Evolutionary conservation across 2,888 invertebrate genomes (phyloP).

Genomic region (Eulithis testata): DNA sequence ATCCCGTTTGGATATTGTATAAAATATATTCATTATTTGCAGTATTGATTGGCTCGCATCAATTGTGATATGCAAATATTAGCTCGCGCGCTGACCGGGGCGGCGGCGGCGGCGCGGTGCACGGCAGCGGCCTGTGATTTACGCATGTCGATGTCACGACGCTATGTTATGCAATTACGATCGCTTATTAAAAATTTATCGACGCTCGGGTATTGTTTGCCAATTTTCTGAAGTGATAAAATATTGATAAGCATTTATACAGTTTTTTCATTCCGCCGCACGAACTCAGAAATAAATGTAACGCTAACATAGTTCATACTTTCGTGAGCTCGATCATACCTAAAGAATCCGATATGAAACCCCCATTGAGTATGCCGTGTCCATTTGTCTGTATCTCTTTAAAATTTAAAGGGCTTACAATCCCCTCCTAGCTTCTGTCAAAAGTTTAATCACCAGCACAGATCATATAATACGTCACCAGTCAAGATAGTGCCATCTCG

Average conservation of each 20-base stretch:
- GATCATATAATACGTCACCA: no score
- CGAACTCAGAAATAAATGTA: no score
- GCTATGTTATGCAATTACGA: slow-evolving; percentile 79
- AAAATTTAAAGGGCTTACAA: no score
- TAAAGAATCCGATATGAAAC: no score
- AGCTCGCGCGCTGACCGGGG: slow-evolving; percentile 70
- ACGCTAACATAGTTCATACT: no score
- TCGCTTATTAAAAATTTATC: slow-evolving; percentile 80
- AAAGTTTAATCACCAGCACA: no score
- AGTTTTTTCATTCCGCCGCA: no score
- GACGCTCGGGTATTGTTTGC: slow-evolving; percentile 42
- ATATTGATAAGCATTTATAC: slow-evolving; percentile 1
- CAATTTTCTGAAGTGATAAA: slow-evolving; percentile 34
- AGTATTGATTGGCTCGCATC: slow-evolving; percentile 82
- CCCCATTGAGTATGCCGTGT: no score
- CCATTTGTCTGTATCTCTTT: no score
- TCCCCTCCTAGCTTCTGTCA: no score
- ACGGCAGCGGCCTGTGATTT: slow-evolving; percentile 68
- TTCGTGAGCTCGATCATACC: no score
- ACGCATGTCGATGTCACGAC: slow-evolving; percentile 69
- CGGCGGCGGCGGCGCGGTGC: slow-evolving; percentile 39
- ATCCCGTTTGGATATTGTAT: slow-evolving; percentile 74
- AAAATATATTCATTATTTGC: slow-evolving; percentile 81
- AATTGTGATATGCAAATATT: slow-evolving; percentile 84
- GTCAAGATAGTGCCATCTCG: no score